Evolutionary conservation across 2,113 vertebrate genomes (phyloP).

Genomic region (Alosa alosa): DNA sequence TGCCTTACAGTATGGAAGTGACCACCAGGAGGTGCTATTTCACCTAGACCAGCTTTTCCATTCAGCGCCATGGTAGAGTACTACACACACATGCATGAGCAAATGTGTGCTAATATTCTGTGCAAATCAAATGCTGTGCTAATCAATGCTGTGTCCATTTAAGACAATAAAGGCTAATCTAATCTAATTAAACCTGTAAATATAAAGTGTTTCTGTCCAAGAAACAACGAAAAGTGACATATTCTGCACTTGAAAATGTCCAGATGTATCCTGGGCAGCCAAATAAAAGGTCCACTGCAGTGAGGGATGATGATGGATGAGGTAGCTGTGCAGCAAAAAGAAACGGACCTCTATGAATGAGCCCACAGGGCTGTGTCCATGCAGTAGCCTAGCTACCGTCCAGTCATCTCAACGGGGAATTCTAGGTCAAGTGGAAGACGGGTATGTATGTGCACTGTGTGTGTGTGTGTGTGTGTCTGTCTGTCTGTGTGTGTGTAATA

Average conservation of each 20-base stretch:
- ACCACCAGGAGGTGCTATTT: neutral
- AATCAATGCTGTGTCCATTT: no score
- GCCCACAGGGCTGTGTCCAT: neutral
- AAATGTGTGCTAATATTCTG: neutral
- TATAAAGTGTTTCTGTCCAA: neutral
- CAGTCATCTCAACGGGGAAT: neutral
- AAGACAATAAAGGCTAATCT: no score
- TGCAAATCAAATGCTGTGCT: no score
- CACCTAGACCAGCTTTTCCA: neutral
- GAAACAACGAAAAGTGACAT: neutral
- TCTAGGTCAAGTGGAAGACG: constrained; percentile 3
- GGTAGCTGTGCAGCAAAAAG: neutral
- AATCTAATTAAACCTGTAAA: neutral
- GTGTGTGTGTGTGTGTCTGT: neutral
- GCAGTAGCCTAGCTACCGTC: neutral
- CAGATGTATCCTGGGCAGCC: neutral
- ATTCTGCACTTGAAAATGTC: neutral
- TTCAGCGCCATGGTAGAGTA: neutral
- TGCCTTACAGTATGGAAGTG: neutral
- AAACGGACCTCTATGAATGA: neutral
- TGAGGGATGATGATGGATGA: neutral
- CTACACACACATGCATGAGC: neutral
- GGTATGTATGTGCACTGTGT: neutral
- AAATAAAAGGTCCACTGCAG: neutral
- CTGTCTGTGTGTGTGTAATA: neutral